Evolutionary conservation across 2,113 vertebrate species (phyloP).

Genomic region (Tringa solitaria): DNA sequence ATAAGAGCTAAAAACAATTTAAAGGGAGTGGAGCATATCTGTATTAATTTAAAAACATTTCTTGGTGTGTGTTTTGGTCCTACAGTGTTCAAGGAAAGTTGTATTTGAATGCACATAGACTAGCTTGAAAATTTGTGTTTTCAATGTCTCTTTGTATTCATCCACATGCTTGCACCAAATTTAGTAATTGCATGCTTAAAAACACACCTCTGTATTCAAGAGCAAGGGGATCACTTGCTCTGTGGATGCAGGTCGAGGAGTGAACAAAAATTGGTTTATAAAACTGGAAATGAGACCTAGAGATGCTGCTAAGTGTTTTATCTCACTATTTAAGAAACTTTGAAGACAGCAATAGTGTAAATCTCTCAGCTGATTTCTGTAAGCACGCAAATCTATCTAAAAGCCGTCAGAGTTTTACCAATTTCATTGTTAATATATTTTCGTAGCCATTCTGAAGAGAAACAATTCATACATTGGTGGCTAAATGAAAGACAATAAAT

Average conservation of each 20-base stretch:
- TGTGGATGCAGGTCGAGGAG: neutral
- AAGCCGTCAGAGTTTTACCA: neutral
- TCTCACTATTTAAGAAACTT: neutral
- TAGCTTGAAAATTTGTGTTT: neutral
- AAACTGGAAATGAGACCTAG: neutral
- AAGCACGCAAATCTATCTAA: neutral
- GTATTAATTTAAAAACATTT: neutral
- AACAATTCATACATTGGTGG: neutral
- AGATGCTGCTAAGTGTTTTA: neutral
- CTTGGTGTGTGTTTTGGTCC: neutral
- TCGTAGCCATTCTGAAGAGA: neutral
- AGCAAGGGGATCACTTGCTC: neutral
- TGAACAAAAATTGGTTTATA: neutral
- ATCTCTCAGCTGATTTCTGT: neutral
- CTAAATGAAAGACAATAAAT: neutral
- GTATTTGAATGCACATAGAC: neutral
- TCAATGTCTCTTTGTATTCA: neutral
- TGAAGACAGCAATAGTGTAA: neutral
- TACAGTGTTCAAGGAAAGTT: neutral
- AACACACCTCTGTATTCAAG: rapidly evolving
- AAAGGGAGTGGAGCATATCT: neutral
- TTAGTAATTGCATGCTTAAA: neutral
- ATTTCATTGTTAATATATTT: neutral
- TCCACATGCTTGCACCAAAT: neutral
- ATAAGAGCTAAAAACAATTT: neutral